A percentile compares a stretch with the other conserved stretches of the same genome.
phyloP scores from a whole-genome alignment of 2,888 invertebrate genomes.

The Lithosia quadra region DNA sequence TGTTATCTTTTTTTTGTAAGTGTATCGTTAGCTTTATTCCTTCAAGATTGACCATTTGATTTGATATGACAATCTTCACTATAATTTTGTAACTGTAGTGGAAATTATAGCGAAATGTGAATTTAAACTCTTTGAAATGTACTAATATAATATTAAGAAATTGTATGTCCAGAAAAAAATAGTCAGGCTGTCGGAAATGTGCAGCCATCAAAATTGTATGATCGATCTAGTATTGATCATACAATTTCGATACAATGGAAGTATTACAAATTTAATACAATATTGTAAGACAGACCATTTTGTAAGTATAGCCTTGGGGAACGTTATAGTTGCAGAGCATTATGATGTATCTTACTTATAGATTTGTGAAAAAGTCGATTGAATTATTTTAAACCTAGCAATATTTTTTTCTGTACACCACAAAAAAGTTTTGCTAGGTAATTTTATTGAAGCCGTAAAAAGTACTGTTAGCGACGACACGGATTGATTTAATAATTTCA shows the following conservation, averaged over 20 bases:
- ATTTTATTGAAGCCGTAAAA: not conserved
- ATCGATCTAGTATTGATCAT: constrained; percentile 65
- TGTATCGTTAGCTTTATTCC: constrained; percentile 6
- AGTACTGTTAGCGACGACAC: not conserved
- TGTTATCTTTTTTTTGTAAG: constrained; percentile 12
- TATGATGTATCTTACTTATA: not conserved
- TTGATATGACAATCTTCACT: not conserved
- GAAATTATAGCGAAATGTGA: constrained; percentile 6
- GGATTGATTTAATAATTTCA: not conserved
- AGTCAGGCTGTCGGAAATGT: constrained; percentile 9
- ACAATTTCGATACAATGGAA: constrained; percentile 54
- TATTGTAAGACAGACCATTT: constrained; percentile 10
- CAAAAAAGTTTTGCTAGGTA: too few relatives aligned
- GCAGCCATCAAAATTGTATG: constrained; percentile 58
- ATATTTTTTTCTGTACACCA: too few relatives aligned
- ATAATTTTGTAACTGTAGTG: constrained; percentile 14
- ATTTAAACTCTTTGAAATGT: constrained; percentile 11
- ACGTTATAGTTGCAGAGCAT: constrained; percentile 3
- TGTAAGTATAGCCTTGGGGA: constrained; percentile 2
- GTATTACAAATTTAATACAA: not conserved
- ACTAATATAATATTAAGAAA: constrained; percentile 5
- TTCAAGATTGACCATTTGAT: not conserved
- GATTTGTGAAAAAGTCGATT: not conserved
- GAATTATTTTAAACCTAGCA: not conserved
- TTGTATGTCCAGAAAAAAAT: constrained; percentile 25